Base-by-base conservation (phyloP, 2,797 vertebrate species). In the Manis pentadactyla region DNA sequence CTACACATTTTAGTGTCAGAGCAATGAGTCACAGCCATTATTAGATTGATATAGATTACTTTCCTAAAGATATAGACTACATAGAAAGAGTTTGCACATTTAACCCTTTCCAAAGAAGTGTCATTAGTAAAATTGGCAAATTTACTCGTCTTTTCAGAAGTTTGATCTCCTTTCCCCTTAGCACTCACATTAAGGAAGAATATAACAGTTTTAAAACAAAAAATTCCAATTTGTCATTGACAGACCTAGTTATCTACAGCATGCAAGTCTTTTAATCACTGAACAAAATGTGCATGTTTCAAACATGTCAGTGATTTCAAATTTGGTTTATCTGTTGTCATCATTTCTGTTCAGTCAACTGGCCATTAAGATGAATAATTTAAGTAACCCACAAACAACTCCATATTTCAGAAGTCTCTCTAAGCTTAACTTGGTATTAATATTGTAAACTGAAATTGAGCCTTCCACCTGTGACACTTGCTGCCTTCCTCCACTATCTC, bases 361-460 rank as follows among this genome's bases (percentile, higher is more conserved):
- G 85, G 15, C 9, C 37, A 84, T 90, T 93, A 93, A 79, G 27
- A 55, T 64, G n/a, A 87, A 69, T 88, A 93, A 81, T 31, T 75
- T 82, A 89, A 68, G 34, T 21, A 79, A 68, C 7, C 3, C 42
- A 64, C 25, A 88, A 85, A 90, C 27, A 87, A 46, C 27, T 68
- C 4, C 21, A 49, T 34, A 75, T 39, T 75, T 93, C 18, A 37
- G 66, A 90, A 96, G 23, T 27, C 23, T 79, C 17, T 82, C 75
- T 83, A 93, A 78, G 7, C 23, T 92, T 82, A 66, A 75, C 42
- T 91, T 51, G 88, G 37, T 66, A 37, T 73, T 94, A 82, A 42
- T 75, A 74, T 57, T 81, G 19, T 71, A 66, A 90, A 77, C 29
- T 71, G 68, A 95, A 87, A 61, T 29, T 87, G 86, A 63, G 55